Evolutionary conservation across 2,113 vertebrate species (phyloP).

Genomic region (Tetrax tetrax): DNA sequence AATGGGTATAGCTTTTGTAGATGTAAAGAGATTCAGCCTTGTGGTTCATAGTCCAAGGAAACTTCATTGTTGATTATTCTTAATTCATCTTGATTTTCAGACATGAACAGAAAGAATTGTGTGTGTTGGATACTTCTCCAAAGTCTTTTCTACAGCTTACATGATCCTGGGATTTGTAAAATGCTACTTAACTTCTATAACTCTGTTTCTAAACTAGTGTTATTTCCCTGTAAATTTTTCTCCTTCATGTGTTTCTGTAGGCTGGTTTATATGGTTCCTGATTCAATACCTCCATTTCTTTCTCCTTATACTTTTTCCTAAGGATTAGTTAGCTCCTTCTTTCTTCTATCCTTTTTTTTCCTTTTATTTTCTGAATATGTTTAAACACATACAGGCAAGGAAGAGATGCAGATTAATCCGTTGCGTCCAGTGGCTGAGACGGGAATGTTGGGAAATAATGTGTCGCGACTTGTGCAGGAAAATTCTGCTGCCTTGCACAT

Average conservation of each 20-base stretch:
- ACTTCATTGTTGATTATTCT: background rate
- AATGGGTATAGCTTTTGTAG: background rate
- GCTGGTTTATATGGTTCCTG: background rate
- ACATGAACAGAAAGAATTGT: background rate
- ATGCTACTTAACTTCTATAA: background rate
- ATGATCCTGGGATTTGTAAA: background rate
- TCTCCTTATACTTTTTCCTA: background rate
- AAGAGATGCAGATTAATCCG: background rate
- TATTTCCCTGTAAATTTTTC: background rate
- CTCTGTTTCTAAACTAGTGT: background rate
- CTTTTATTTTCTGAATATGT: background rate
- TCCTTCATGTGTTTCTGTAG: background rate
- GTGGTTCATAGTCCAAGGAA: background rate
- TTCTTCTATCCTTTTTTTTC: background rate
- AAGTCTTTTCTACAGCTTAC: background rate
- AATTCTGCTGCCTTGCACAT: background rate
- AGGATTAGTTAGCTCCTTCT: background rate
- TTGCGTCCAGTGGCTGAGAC: rapidly evolving
- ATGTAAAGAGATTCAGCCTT: background rate
- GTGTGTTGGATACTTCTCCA: background rate
- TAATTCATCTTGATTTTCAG: background rate
- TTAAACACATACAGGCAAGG: background rate
- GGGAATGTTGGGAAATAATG: background rate
- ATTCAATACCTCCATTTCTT: background rate
- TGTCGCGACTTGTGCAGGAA: background rate